Percentiles rank a stretch among this genome's conserved stretches.
These are phyloP conservation scores for Halictus ligatus DNA, from an alignment of 2,888 invertebrate species.

Conservation along the genomic window DNA sequence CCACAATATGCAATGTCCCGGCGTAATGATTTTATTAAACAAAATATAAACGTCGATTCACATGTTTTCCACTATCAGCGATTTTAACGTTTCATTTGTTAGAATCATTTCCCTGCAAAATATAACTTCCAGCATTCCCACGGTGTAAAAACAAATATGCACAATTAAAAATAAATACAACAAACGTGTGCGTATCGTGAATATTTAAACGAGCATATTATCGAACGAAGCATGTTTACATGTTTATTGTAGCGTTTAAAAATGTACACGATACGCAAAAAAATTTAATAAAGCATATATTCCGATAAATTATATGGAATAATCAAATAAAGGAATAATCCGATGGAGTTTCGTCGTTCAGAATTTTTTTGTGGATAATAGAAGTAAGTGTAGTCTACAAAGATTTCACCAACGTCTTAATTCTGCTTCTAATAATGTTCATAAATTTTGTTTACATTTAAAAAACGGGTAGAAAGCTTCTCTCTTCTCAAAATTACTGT, in stretches of 20 bases:
- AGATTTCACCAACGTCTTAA: no score
- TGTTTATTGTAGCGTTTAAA: no score
- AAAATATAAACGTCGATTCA: background rate
- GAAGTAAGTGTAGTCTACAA: no score
- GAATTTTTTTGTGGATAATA: no score
- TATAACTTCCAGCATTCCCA: background rate
- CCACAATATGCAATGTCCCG: background rate
- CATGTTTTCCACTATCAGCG: background rate
- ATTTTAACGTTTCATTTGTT: background rate
- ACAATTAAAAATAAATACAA: background rate
- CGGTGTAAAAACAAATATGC: background rate
- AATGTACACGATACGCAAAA: no score
- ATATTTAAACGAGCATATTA: background rate
- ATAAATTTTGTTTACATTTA: background rate
- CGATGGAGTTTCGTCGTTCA: no score
- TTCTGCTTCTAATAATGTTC: background rate
- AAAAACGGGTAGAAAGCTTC: no score
- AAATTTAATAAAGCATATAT: no score
- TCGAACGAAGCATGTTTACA: background rate
- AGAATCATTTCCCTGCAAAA: background rate
- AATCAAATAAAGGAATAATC: no score
- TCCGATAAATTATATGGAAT: no score
- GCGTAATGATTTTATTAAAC: background rate
- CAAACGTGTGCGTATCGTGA: background rate
- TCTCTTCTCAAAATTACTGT: no score